Conservation (phyloP, 2,113 vertebrate genomes). For the Malaclemys terrapin region DNA sequence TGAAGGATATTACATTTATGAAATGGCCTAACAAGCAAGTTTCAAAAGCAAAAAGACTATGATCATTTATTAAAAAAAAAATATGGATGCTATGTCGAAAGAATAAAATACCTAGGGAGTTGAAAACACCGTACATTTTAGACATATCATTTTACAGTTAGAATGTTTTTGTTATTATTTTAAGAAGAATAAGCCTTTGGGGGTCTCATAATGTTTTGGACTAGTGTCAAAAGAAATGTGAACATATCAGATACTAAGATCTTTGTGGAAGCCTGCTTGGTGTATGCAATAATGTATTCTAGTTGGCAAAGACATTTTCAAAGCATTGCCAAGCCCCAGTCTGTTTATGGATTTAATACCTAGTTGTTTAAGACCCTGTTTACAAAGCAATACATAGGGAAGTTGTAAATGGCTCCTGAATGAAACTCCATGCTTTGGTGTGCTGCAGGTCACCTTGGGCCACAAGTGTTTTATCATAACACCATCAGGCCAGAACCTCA, state of each 20-base stretch:
- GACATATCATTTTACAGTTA: not conserved
- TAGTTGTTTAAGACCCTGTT: constrained; percentile 43
- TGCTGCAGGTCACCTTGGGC: constrained; percentile 46
- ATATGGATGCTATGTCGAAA: not conserved
- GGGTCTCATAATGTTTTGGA: not conserved
- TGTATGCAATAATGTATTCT: not conserved
- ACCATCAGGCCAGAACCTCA: not conserved
- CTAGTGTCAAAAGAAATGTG: not conserved
- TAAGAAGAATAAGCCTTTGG: not conserved
- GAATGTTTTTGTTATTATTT: not conserved
- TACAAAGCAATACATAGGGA: constrained; percentile 46
- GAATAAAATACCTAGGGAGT: not conserved
- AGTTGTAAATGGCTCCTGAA: constrained; percentile 48
- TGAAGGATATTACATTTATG: fast-evolving
- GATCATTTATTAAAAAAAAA: fast-evolving
- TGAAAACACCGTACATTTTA: not conserved
- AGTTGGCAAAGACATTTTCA: constrained; percentile 44
- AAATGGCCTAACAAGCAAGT: not conserved
- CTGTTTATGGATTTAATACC: constrained; percentile 59
- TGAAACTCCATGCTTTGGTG: fast-evolving
- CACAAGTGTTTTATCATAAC: not conserved
- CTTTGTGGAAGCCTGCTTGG: constrained; percentile 14
- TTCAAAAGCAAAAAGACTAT: not conserved
- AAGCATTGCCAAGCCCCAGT: constrained; percentile 32
- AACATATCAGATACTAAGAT: constrained; percentile 24